Evolutionary conservation across 2,888 invertebrate genomes (phyloP).

Genomic region (Tachystola acroxantha): DNA sequence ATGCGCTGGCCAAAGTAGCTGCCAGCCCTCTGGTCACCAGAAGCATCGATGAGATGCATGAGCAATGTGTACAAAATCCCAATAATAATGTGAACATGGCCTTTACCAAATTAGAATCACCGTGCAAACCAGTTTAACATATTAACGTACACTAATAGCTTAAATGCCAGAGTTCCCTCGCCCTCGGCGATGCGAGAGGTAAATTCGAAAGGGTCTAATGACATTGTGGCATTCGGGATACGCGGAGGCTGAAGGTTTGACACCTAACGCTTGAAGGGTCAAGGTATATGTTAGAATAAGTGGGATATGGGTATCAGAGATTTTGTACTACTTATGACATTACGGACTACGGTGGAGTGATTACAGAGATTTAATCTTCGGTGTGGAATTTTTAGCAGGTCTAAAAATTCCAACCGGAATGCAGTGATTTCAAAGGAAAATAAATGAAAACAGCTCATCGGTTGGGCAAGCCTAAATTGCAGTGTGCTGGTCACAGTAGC

Average conservation of each 20-base stretch:
- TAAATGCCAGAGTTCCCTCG: conserved; percentile 5
- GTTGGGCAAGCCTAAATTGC: too few species aligned
- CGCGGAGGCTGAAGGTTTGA: conserved; percentile 8
- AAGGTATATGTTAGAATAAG: background rate
- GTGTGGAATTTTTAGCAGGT: background rate
- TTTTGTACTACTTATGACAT: background rate
- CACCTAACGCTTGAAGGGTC: conserved; percentile 6
- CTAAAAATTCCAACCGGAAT: too few species aligned
- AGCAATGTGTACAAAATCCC: too few species aligned
- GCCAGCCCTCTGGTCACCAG: too few species aligned
- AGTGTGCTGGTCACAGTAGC: too few species aligned
- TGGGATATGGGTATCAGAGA: background rate
- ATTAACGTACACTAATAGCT: conserved; percentile 4
- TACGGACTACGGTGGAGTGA: background rate
- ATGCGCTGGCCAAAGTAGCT: too few species aligned
- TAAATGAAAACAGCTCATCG: too few species aligned
- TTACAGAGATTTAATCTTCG: background rate
- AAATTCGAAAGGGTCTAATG: conserved; percentile 6
- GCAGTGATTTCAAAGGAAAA: too few species aligned
- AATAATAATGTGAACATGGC: too few species aligned
- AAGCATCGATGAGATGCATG: too few species aligned
- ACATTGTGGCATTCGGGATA: conserved; percentile 5
- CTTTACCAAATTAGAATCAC: background rate
- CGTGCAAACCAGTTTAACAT: background rate
- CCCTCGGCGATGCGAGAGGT: background rate